Evolutionary conservation across 2,113 vertebrate species (phyloP).

Genomic region (Toxotes jaculatrix): DNA sequence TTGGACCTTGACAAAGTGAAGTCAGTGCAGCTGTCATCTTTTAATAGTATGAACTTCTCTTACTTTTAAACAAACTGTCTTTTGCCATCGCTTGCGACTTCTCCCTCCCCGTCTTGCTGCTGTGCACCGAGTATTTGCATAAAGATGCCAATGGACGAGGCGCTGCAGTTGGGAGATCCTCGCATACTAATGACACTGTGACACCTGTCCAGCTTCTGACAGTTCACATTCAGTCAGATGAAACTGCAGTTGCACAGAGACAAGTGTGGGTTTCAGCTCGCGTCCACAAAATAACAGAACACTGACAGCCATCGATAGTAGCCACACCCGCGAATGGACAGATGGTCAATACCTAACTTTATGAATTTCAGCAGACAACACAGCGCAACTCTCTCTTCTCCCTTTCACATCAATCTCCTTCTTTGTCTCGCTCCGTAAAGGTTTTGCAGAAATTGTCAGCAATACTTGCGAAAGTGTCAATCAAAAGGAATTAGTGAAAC

Average conservation of each 20-base stretch:
- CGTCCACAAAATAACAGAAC: slow-evolving; percentile 2
- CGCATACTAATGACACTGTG: slow-evolving; percentile 41
- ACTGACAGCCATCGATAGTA: slow-evolving; percentile 1
- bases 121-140: slow-evolving; percentile 17
- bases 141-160: slow-evolving; percentile 10
- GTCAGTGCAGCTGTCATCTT: neutral
- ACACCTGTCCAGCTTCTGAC: slow-evolving; percentile 43
- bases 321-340: slow-evolving; percentile 6
- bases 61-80: neutral
- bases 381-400: neutral
- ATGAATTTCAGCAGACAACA: slow-evolving; percentile 15
- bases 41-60: slow-evolving; percentile 8
- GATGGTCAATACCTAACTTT: slow-evolving; percentile 30
- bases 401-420: neutral
- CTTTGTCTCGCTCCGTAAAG: neutral
- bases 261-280: slow-evolving; percentile 13
- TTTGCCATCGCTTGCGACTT: neutral
- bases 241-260: slow-evolving; percentile 18
- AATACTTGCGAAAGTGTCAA: neutral
- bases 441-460: neutral
- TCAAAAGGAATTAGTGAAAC: slow-evolving; percentile 2
- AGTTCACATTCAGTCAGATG: slow-evolving; percentile 20
- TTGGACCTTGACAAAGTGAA: slow-evolving; percentile 17
- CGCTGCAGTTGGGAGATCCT: slow-evolving; percentile 13
- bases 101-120: neutral